Evolutionary conservation across 35 echinoderm and acorn worm genomes (phyloP), one percentile per base, ranked within the genome.

Genomic region (Lytechinus pictus): DNA sequence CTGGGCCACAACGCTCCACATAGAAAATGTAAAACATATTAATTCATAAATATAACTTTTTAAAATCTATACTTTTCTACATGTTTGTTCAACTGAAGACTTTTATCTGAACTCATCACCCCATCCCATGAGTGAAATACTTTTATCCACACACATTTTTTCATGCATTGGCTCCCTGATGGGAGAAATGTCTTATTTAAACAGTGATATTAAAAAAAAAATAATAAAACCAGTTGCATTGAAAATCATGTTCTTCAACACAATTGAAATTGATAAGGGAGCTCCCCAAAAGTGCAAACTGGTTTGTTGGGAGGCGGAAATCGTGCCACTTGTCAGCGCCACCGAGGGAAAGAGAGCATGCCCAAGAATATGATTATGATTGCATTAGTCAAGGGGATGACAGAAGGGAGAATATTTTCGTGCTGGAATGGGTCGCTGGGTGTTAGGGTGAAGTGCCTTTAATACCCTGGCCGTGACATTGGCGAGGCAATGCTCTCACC

Each of bases 351-450:
- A n/a, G 66, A 79, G 16, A 79, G 66, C 21, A 24, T 16, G 66
- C 66, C 66, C 66, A 79, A 79, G 66, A 79, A 79, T 79, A 79
- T 79, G 66, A 79, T 79, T 79, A n/a, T 79, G 66, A 79, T 79
- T 79, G 66, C 66, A 79, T 79, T 79, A 79, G 66, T 79, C 66
- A 79, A 79, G 66, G 66, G 66, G 66, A 79, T 79, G 66, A 79
- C 66, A 79, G 66, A 79, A 79, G 16, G 66, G 66, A 79, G 66
- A n/a, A 79, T 79, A 79, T 79, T 9, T 79, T 79, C 66, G 66
- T 79, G 66, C 66, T 7, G 66, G 66, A 79, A 79, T 79, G 66
- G 19, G 66, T 79, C 14, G 66, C 66, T 79, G 66, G 66, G 66
- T 79, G 66, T 79, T 79, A 79, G 66, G 66, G 66, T 79, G 66